Percentiles rank a stretch among this genome's conserved stretches.
Conservation (phyloP, 2,113 vertebrate species). For the Callithrix jacchus region DNA sequence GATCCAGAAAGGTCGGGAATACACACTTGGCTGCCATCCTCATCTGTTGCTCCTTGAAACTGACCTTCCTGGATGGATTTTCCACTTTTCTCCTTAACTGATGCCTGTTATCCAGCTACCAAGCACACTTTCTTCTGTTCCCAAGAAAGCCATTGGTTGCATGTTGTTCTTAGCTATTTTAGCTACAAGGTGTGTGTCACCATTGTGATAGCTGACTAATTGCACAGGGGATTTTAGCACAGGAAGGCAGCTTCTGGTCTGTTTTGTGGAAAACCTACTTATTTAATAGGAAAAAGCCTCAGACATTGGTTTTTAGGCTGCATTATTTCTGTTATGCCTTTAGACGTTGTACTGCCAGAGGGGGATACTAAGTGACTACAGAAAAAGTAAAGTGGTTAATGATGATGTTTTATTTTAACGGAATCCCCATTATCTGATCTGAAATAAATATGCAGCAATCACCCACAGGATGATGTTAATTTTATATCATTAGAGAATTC, state of each 20-base stretch:
- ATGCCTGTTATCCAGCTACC: background rate
- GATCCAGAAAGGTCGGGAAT: background rate
- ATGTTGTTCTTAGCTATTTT: background rate
- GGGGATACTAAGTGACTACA: background rate
- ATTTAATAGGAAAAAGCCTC: background rate
- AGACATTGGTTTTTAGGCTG: background rate
- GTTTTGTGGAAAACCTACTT: background rate
- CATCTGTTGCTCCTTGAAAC: background rate
- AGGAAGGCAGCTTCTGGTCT: background rate
- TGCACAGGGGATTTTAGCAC: background rate
- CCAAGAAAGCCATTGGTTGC: background rate
- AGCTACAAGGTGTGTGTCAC: background rate
- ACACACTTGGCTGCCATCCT: background rate
- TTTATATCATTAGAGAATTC: background rate
- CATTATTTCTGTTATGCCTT: background rate
- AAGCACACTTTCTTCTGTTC: background rate
- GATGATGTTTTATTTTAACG: background rate
- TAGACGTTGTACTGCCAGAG: background rate
- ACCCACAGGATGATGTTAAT: background rate
- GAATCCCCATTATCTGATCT: background rate
- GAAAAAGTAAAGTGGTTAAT: background rate
- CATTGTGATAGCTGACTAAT: background rate
- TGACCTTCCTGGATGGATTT: background rate
- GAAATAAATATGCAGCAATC: background rate
- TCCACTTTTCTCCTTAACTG: background rate